phyloP scores from a whole-genome alignment of 1,140 invertebrate genomes.

The Cyclargus thomasi region DNA sequence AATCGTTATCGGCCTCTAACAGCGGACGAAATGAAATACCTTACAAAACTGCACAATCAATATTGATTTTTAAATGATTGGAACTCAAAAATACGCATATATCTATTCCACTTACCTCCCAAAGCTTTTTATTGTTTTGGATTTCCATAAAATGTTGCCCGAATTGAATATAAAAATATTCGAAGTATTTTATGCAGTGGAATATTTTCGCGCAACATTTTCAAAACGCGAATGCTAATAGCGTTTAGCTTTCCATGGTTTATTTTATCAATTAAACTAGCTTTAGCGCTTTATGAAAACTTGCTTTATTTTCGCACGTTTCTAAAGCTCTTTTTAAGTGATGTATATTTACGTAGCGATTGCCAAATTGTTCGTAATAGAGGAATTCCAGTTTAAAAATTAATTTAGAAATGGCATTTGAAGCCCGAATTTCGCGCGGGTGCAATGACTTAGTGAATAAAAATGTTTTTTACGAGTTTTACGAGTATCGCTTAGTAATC shows the following conservation, averaged over 20 bases:
- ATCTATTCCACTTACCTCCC: background rate
- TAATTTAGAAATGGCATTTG: background rate
- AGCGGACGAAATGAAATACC: background rate
- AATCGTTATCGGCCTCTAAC: background rate
- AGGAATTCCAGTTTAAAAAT: background rate
- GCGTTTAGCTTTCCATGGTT: constrained; percentile 10
- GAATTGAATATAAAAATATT: constrained; percentile 5
- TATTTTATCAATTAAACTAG: constrained; percentile 12
- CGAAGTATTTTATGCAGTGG: background rate
- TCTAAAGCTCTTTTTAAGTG: background rate
- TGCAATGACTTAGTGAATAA: background rate
- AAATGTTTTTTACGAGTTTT: background rate
- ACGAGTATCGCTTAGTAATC: background rate
- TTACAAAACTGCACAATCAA: background rate
- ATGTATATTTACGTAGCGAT: constrained; percentile 5
- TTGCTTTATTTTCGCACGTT: constrained; percentile 6
- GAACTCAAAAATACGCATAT: background rate
- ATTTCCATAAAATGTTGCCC: constrained; percentile 9
- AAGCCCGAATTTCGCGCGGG: background rate
- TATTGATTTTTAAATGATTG: constrained; percentile 1
- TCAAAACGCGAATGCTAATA: background rate
- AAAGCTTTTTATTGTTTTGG: background rate
- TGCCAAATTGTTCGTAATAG: constrained; percentile 2
- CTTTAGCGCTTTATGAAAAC: constrained; percentile 7
- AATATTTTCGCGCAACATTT: constrained; percentile 9